Percentiles rank a stretch among this genome's conserved stretches.
Evolutionary conservation across 1,140 invertebrate genomes (phyloP).

Genomic region (Apolygus lucorum): DNA sequence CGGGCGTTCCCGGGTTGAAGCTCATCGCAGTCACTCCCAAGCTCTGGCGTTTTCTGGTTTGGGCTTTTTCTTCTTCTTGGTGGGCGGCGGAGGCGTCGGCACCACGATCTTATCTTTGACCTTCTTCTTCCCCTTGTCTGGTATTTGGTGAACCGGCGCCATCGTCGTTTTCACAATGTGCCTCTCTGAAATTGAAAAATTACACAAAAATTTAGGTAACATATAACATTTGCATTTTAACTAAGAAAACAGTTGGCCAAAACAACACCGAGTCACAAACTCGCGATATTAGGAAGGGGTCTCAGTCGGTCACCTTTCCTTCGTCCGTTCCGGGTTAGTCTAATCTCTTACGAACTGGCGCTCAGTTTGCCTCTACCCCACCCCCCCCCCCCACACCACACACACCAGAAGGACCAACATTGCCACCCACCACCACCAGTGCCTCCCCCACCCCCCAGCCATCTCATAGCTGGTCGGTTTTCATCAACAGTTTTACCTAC

Average conservation of each 20-base stretch:
- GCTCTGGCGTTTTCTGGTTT: neutral
- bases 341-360: too few species aligned
- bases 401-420: too few species aligned
- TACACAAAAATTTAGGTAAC: conserved; percentile 2
- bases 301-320: too few species aligned
- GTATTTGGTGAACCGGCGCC: neutral
- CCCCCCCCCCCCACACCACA: too few species aligned
- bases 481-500: too few species aligned
- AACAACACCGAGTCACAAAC: too few species aligned
- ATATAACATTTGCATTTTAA: neutral
- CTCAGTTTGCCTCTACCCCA: neutral
- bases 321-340: too few species aligned
- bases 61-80: conserved; percentile 22
- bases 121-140: neutral
- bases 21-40: neutral
- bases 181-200: neutral
- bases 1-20: neutral
- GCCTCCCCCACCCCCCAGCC: too few species aligned
- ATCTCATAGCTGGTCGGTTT: too few species aligned
- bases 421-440: too few species aligned
- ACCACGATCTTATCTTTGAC: conserved; percentile 12
- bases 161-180: conserved; percentile 9
- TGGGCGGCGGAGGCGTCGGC: conserved; percentile 18
- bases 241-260: neutral
- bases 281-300: neutral